Evolutionary conservation across 2,113 vertebrate species (phyloP), one percentile per base, ranked within the genome.

Genomic region (Colius striatus): DNA sequence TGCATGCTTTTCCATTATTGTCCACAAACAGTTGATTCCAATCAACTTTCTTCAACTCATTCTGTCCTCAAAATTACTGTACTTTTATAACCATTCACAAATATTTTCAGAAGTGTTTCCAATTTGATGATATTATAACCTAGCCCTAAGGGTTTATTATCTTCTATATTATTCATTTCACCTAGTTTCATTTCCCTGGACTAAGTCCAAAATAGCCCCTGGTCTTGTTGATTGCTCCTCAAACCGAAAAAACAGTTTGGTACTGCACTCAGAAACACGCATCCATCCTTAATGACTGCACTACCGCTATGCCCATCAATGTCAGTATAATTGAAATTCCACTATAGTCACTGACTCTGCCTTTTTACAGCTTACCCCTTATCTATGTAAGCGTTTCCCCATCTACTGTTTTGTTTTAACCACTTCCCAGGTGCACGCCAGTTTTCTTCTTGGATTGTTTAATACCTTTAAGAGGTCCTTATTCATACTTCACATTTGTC

Each of bases 101-200:
- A 98, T 98, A 97, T 98, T 97, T 95, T 96, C 95, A 96, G 95
- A 97, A 97, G 92, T 97, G 97, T 95, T 98, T 98, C 95, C 97
- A 96, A 96, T 97, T 95, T 98, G 97, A 92, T 93, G 96, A 97
- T 97, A 97, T 97, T 97, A 97, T 97, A 97, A 98, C 96, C 96
- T 98, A 97, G 97, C 98, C 97, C 97, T 98, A 96, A 97, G 97
- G 98, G 97, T 98, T 98, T 98, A 98, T 98, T 98, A 98, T 96
- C 96, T 96, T 97, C 92, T 90, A 94, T 89, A 96, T 94, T 97
- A 96, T 97, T 98, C 98, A 98, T 98, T 98, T 98, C 94, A 98
- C 98, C 97, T 98, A 95, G 96, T 96, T 97, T 97, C 97, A 97
- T 97, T 98, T 98, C 95, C 96, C 96, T 98, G 98, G 97, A 97